Percentiles rank a stretch among this genome's conserved stretches.
These are phyloP conservation scores for Rhamnusium bicolor DNA, from an alignment of 2,888 invertebrate genomes.

Conservation along the genomic window DNA sequence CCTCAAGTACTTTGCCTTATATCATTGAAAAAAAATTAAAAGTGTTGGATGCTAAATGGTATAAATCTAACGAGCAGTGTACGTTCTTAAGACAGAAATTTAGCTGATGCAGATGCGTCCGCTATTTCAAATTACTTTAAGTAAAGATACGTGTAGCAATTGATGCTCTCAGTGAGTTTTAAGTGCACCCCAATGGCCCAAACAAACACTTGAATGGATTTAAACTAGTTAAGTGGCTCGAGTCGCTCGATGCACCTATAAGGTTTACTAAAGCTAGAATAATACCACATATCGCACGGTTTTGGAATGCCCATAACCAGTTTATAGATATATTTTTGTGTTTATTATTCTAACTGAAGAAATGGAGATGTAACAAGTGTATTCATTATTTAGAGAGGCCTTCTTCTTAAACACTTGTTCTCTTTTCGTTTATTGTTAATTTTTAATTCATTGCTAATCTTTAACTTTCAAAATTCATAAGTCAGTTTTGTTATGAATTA, in stretches of 20 bases:
- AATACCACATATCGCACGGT: constrained; percentile 26
- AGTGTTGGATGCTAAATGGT: background rate
- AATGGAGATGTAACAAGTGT: background rate
- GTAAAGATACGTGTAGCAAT: constrained; percentile 58
- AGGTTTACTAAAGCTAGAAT: constrained; percentile 22
- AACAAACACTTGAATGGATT: constrained; percentile 52
- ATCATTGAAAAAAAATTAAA: too few species aligned
- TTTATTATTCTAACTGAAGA: background rate
- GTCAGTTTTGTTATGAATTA: too few species aligned
- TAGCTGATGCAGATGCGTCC: constrained; percentile 47
- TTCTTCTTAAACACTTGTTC: background rate
- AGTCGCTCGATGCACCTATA: constrained; percentile 22
- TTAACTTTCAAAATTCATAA: too few species aligned
- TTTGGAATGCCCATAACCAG: constrained; percentile 2
- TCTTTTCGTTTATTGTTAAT: too few species aligned
- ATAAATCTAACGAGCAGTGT: constrained; percentile 14
- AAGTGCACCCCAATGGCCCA: constrained; percentile 52
- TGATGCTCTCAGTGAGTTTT: constrained; percentile 52
- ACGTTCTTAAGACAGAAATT: constrained; percentile 36
- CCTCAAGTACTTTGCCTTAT: too few species aligned
- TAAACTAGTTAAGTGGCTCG: constrained; percentile 43
- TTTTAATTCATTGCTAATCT: too few species aligned
- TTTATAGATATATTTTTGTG: background rate
- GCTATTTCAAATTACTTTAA: constrained; percentile 51
- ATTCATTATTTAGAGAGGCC: too few species aligned